phyloP scores from a whole-genome alignment of 1,140 invertebrate species.

The Drosophila oshimai region DNA sequence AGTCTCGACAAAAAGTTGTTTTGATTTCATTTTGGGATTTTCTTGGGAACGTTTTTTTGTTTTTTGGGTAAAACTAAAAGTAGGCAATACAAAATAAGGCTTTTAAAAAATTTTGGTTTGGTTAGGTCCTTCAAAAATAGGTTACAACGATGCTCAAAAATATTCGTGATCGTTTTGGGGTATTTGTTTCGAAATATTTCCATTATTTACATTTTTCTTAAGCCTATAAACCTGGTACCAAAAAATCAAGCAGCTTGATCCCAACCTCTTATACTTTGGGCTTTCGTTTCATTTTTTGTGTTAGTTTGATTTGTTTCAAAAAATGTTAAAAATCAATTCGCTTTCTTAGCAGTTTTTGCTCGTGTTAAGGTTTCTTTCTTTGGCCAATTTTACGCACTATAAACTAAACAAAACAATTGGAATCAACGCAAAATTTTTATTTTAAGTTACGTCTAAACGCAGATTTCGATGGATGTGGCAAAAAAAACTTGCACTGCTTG shows the following conservation, averaged over 20 bases:
- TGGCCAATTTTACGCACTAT: constrained; percentile 74
- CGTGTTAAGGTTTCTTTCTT: constrained; percentile 20
- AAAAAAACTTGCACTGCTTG: constrained; percentile 82
- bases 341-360: constrained; percentile 49
- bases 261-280: constrained; percentile 1
- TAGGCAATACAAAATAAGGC: constrained; percentile 51
- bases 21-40: constrained; percentile 1
- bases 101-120: constrained; percentile 6
- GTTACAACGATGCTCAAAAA: constrained; percentile 80
- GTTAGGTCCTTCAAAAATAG: constrained; percentile 48
- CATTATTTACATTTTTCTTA: constrained; percentile 55
- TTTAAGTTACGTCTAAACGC: constrained; percentile 7
- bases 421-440: constrained; percentile 28
- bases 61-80: constrained; percentile 18
- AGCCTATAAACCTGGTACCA: constrained; percentile 50
- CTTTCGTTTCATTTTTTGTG: constrained; percentile 6
- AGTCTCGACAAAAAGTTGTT: constrained; percentile 72
- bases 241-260: constrained; percentile 37
- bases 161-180: constrained; percentile 65
- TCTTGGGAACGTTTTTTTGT: constrained; percentile 5
- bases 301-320: constrained; percentile 74
- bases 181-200: not conserved
- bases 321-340: constrained; percentile 81
- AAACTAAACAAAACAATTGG: constrained; percentile 74
- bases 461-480: constrained; percentile 53